Conservation (phyloP, 2,113 vertebrate species). For the Todiramphus saurophagus region DNA sequence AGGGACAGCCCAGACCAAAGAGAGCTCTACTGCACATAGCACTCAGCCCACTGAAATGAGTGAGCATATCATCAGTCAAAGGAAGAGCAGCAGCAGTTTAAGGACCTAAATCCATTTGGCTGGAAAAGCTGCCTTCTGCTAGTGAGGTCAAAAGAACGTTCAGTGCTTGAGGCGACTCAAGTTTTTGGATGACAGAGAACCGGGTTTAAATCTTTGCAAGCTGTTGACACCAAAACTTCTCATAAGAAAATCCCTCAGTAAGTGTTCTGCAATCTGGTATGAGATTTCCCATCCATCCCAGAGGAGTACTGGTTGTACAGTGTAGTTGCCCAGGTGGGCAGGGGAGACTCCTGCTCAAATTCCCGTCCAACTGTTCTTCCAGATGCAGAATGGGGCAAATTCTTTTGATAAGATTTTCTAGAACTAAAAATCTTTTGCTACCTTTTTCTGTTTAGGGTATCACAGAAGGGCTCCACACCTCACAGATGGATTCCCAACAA, state of each 20-base stretch:
- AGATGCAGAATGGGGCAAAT: neutral
- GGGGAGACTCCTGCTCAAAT: neutral
- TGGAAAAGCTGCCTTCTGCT: slow-evolving; percentile 12
- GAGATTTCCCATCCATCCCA: neutral
- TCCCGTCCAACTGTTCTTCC: neutral
- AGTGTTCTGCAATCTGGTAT: neutral
- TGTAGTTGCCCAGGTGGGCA: neutral
- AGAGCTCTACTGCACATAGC: neutral
- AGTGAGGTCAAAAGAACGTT: neutral
- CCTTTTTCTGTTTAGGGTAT: neutral
- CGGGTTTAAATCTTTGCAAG: neutral
- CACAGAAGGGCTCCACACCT: neutral
- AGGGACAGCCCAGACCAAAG: neutral
- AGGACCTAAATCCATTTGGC: slow-evolving; percentile 9
- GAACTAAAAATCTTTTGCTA: neutral
- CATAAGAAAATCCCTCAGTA: neutral
- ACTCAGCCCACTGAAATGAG: neutral
- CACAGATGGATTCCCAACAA: slow-evolving; percentile 3
- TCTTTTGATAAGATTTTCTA: neutral
- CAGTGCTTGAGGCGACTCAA: neutral
- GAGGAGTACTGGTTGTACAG: neutral
- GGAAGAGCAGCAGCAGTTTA: neutral
- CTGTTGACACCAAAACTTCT: neutral
- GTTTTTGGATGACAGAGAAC: neutral
- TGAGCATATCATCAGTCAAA: neutral